Conservation (phyloP, 2,113 vertebrate species). For the Sylvilagus bachmani region DNA sequence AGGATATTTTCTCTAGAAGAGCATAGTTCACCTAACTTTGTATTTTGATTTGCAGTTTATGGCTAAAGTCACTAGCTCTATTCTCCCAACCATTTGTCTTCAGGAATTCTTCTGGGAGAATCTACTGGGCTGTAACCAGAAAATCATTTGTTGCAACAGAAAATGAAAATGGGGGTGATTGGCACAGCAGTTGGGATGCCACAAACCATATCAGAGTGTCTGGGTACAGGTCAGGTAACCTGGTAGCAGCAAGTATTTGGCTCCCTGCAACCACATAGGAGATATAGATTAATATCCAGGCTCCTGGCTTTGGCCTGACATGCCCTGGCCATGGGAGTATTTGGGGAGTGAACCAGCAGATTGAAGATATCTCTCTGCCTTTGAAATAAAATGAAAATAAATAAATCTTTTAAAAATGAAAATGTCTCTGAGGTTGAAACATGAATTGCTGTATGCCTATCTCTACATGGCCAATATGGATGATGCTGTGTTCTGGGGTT, state of each 20-base stretch:
- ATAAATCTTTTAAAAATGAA: neutral
- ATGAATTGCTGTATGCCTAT: neutral
- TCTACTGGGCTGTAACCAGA: neutral
- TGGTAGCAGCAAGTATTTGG: no score
- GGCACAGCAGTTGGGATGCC: no score
- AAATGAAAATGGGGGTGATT: neutral
- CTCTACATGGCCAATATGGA: neutral
- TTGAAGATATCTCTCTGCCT: no score
- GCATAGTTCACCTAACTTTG: constrained; percentile 14
- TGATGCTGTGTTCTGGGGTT: neutral
- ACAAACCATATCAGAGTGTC: no score
- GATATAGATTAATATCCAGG: no score
- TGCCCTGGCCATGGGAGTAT: no score
- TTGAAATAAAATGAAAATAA: no score
- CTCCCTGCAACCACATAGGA: no score
- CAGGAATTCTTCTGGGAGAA: neutral
- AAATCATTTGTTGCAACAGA: constrained; percentile 44
- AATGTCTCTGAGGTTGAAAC: neutral
- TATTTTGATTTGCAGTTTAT: constrained; percentile 2
- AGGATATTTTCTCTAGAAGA: constrained; percentile 53
- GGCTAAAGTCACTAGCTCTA: neutral
- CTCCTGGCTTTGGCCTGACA: no score
- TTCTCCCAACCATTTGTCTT: constrained; percentile 33
- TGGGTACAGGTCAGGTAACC: no score
- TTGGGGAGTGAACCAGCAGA: no score